Evolutionary conservation across 1,140 invertebrate species (phyloP).

Genomic region (Bombus consobrinus): DNA sequence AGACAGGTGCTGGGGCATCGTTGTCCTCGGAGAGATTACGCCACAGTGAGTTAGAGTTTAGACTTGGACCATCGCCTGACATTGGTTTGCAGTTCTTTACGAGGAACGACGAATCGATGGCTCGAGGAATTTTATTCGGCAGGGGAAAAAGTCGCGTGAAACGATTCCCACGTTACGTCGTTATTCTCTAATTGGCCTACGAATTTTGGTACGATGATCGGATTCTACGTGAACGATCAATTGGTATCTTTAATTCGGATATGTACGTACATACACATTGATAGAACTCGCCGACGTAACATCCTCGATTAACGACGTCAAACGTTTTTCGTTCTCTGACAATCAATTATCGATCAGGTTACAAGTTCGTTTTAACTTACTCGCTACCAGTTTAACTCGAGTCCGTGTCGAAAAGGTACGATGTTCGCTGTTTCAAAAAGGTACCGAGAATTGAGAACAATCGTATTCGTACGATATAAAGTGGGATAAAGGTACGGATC

Average conservation of each 20-base stretch:
- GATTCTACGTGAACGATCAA: constrained; percentile 67
- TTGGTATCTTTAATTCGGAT: constrained; percentile 51
- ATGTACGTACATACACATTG: constrained; percentile 66
- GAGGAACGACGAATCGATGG: too few species aligned
- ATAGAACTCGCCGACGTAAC: constrained; percentile 55
- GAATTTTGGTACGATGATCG: constrained; percentile 72
- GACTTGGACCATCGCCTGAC: too few species aligned
- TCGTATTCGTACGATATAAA: not conserved
- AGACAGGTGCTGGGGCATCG: constrained; percentile 15
- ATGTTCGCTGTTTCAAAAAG: not conserved
- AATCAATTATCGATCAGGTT: constrained; percentile 64
- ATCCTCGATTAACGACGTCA: constrained; percentile 64
- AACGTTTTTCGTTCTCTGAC: constrained; percentile 62
- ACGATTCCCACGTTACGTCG: constrained; percentile 63
- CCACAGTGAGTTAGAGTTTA: not conserved
- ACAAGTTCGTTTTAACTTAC: constrained; percentile 62
- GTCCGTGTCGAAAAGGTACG: constrained; percentile 26
- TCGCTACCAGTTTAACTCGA: constrained; percentile 59
- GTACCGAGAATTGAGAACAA: not conserved
- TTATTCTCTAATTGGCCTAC: constrained; percentile 69
- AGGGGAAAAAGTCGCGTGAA: not conserved
- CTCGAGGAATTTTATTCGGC: too few species aligned
- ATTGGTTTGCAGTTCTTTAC: not conserved
- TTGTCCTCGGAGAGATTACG: not conserved
- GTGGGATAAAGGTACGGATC: not conserved